These are phyloP conservation scores for Dromas ardeola DNA, from an alignment of 2,113 vertebrate species.

Conservation along the genomic window DNA sequence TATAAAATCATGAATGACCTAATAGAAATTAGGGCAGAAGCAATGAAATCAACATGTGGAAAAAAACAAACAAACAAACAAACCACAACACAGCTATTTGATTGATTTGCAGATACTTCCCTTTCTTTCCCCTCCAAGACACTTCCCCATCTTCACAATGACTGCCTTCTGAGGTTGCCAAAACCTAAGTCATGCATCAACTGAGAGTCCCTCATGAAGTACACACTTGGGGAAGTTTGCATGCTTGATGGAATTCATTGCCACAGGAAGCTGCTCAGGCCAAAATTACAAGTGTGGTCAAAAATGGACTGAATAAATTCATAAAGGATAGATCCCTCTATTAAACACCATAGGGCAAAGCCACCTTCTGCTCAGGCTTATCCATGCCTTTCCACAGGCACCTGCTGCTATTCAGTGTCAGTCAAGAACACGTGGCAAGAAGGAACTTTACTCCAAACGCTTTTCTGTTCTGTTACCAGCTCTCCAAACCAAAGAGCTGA, in stretches of 20 bases:
- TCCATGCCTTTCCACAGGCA: neutral
- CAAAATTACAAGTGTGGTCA: neutral
- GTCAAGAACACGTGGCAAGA: neutral
- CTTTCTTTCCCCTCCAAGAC: conserved; percentile 1
- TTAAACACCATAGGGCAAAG: neutral
- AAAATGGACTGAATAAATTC: neutral
- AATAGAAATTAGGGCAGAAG: neutral
- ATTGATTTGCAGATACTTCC: neutral
- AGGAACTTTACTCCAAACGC: neutral
- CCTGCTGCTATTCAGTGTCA: neutral
- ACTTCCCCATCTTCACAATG: neutral
- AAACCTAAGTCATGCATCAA: neutral
- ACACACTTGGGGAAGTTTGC: neutral
- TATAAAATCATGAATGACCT: neutral
- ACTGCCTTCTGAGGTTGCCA: conserved; percentile 31
- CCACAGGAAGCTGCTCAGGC: neutral
- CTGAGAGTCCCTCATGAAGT: neutral
- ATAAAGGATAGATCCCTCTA: neutral
- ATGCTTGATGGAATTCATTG: neutral
- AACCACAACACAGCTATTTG: neutral
- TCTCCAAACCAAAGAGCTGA: neutral
- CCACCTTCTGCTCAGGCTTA: neutral
- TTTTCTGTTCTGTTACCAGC: neutral
- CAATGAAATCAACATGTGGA: neutral
- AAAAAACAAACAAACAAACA: neutral